Evolutionary conservation across 30 jellyfish, hydroid and myxozoan species (phyloP), one percentile per base, ranked within the genome.

Genomic region (Catostylus mosaicus): DNA sequence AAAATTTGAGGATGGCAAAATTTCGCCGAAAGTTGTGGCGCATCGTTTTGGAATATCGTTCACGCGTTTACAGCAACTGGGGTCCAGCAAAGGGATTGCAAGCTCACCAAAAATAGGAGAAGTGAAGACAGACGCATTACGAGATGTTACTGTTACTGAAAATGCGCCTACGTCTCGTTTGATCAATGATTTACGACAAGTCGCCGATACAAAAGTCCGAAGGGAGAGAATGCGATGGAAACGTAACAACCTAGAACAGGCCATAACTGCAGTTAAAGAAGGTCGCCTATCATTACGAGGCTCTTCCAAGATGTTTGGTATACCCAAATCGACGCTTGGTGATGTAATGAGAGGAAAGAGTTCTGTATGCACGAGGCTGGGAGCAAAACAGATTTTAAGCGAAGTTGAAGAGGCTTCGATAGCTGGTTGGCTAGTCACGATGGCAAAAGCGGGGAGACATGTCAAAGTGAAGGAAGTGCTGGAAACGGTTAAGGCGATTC

Each of bases 271-370:
- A 2, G 84, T 80, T 9, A 46, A 38, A 43, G 90, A 80, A 12
- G 84, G 90, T 11, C 60, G 63, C 31, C 32, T 80, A 59, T 80
- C 90, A 0, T 26, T 80, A 22, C 30, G 90, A 34, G 81, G 83
- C 63, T 73, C 92, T 5, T 75, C 92, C 6, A 57, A 45, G 65
- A 67, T 69, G 65, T 82, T 51, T 59, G 73, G 63, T 5, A 70
- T 82, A 30, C 92, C 85, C 0, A 82, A 70, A 43, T 82, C 92
- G 20, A 82, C 86, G 22, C 73, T 82, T 22, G 92, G 92, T 1
- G 90, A 80, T 56, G 35, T 67, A 3, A 30, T 80, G 30, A 66
- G 46, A 33, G 90, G 90, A 30, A 80, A 80, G 22, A 37, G 90
- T 24, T 37, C 81, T 45, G 54, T 43, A 1, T 68, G 79, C 33